Percentiles rank a stretch among this genome's conserved stretches.
Evolutionary conservation across 2,888 invertebrate species (phyloP).

Genomic region (Lordiphosa andalusiaca): DNA sequence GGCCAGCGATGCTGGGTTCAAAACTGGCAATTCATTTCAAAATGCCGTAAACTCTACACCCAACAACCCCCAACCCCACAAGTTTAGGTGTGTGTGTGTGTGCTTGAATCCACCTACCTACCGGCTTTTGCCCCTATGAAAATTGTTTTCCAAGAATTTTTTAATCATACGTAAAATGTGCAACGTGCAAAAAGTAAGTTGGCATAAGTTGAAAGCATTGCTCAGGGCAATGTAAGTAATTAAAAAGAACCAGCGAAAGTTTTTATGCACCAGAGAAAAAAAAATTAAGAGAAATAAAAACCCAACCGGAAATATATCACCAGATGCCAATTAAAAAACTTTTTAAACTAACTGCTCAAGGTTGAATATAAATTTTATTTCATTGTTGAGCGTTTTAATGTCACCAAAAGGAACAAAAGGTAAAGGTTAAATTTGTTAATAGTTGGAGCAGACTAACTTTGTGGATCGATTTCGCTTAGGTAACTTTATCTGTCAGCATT

Average conservation of each 20-base stretch:
- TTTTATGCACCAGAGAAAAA: not conserved
- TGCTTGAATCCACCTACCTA: slow-evolving; percentile 58
- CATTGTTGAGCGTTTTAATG: no score
- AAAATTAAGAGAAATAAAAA: no score
- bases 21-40: slow-evolving; percentile 12
- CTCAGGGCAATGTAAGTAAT: slow-evolving; percentile 50
- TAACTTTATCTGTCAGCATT: no score
- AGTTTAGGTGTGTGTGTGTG: slow-evolving; percentile 15
- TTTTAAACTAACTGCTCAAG: no score
- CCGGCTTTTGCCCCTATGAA: slow-evolving; percentile 56
- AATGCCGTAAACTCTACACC: slow-evolving; percentile 2
- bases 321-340: slow-evolving; percentile 1
- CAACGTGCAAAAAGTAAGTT: slow-evolving; percentile 29
- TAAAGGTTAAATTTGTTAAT: no score
- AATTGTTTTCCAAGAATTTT: slow-evolving; percentile 71
- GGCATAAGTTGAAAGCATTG: slow-evolving; percentile 10
- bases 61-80: not conserved
- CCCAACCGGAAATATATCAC: slow-evolving; percentile 1
- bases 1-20: slow-evolving; percentile 13
- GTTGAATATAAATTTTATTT: no score
- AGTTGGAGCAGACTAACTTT: no score
- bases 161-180: slow-evolving; percentile 55
- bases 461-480: no score
- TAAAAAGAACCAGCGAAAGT: slow-evolving; percentile 7
- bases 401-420: no score